Conservation (phyloP, 2,797 vertebrate species). For the Mus minutoides region DNA sequence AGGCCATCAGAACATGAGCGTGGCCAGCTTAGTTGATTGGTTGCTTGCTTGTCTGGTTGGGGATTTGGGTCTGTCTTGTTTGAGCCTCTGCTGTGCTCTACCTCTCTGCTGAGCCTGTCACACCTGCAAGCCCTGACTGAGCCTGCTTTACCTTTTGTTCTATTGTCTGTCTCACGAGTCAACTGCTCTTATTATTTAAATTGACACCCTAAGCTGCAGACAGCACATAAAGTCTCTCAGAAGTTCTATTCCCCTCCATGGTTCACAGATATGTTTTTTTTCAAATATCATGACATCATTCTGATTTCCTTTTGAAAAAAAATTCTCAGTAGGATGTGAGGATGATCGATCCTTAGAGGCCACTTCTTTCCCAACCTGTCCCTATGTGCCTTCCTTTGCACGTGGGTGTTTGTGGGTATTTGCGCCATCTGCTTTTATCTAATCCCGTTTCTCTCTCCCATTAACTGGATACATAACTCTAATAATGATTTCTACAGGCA, state of each 20-base stretch:
- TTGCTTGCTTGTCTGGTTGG: not conserved
- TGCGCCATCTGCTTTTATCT: constrained; percentile 32
- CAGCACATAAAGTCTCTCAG: not conserved
- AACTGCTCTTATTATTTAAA: not conserved
- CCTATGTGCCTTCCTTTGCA: not conserved
- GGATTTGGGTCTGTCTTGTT: not conserved
- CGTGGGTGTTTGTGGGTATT: constrained; percentile 23
- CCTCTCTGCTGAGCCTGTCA: not conserved
- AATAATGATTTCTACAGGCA: constrained; percentile 42
- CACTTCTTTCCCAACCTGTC: not conserved
- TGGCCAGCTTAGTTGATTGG: not conserved
- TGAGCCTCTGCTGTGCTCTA: not conserved
- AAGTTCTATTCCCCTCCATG: not conserved
- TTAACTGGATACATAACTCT: constrained; percentile 55
- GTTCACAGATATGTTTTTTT: not conserved
- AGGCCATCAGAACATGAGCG: not conserved
- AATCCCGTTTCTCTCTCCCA: constrained; percentile 37
- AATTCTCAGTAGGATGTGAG: not conserved
- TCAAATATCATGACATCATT: not conserved
- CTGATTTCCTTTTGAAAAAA: constrained; percentile 36
- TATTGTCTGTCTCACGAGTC: not conserved
- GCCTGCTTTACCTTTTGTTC: not conserved
- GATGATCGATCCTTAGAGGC: fast-evolving
- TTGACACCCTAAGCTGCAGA: not conserved
- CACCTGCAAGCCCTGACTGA: not conserved